Base-by-base conservation (phyloP, 2,113 vertebrate genomes). In the Otolemur garnettii region DNA sequence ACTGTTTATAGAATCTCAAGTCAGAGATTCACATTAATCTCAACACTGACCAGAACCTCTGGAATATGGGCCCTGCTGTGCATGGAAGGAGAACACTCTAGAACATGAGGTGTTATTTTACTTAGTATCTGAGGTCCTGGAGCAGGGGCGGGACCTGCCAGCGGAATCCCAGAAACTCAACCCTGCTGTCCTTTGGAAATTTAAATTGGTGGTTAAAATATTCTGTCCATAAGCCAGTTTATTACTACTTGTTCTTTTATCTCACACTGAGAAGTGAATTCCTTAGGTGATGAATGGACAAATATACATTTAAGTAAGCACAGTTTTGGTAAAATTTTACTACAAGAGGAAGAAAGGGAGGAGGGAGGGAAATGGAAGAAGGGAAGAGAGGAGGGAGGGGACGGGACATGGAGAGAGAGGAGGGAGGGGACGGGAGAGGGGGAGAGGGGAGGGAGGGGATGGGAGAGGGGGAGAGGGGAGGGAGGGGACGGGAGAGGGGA, bases 1-100 rank as follows among this genome's bases (percentile, higher is more conserved):
- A 2, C 7, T 5, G 3, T 42, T 60, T 9, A 7, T 11, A 7
- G 8, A 5, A 9, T 22, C 21, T 24, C 60, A 11, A 8, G 69
- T 15, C 60, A 42, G 35, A 2, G 30, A 8, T 14, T 4, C 35
- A 2, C 12, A 4, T 18, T 30, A 15, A 18, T 7, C 50, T 26
- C 53, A 8, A 8, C 0, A 2, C 2, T 12, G 35, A 12, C 60
- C 0, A 0, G 19, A 30, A 9, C 12, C 30, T 38, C 12, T 21
- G 24, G 6, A 10, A 17, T 7, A 5, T 35, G 45, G 5, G 33
- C 26, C 8, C 21, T 19, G 11, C 12, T 5, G 60, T 0, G 2
- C 13, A 14, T 1, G 0, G 28, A 35, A 26, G 8, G 7, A 79
- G 42, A 33, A 33, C n/a, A 15, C 17, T n/a, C 62, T 19, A 12